phyloP scores from a whole-genome alignment of 2,797 vertebrate species.

The Momotus momota region DNA sequence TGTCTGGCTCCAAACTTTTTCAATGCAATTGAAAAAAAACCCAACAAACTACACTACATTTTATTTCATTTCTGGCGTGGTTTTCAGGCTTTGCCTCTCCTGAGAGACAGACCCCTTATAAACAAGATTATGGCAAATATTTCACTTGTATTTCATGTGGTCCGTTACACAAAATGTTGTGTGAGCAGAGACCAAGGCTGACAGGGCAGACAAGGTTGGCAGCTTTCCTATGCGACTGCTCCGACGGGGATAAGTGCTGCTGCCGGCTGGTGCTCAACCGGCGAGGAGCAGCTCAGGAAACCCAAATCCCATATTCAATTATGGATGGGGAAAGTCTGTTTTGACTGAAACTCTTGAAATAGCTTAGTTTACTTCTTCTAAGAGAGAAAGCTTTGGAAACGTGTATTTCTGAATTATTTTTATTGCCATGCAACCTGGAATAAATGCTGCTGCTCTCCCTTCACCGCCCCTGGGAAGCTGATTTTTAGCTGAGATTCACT shows the following conservation, averaged over 20 bases:
- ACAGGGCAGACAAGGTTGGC: neutral
- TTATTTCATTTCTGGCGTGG: neutral
- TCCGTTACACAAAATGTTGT: neutral
- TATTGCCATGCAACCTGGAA: neutral
- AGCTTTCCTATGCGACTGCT: neutral
- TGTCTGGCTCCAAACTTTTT: neutral
- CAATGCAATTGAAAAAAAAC: neutral
- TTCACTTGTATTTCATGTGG: neutral
- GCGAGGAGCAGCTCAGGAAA: neutral
- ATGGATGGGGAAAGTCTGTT: neutral
- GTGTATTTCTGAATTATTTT: neutral
- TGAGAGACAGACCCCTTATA: neutral
- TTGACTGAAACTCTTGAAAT: neutral
- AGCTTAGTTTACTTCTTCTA: neutral
- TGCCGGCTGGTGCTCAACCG: fast-evolving
- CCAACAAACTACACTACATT: neutral
- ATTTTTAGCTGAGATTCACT: neutral
- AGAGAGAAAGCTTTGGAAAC: neutral
- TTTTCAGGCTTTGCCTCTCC: neutral
- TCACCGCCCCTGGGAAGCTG: neutral
- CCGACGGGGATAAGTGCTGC: neutral
- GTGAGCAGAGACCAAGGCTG: neutral
- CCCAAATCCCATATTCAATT: neutral
- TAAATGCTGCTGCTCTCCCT: neutral
- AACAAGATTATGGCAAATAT: slow-evolving; percentile 8